Evolutionary conservation across 2,888 invertebrate genomes (phyloP), one percentile per base, ranked within the genome.

Genomic region (Ditula angustiorana): DNA sequence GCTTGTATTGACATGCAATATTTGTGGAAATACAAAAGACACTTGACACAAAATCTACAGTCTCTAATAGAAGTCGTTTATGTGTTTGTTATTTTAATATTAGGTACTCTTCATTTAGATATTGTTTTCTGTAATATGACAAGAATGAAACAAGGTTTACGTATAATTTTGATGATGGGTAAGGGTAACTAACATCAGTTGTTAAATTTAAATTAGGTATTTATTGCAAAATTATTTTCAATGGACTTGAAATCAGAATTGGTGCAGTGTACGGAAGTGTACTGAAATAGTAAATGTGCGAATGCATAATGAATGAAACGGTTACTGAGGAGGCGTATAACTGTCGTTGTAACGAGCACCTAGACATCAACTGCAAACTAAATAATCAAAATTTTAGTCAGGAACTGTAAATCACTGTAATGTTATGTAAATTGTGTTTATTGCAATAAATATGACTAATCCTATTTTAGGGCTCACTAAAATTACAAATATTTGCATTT

Each of bases 251-350:
- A 28, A 49, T 21, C 49, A 26, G 41, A 23, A 19, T 41, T 28
- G 7, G 13, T 5, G 23, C 21, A n/a, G 16, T 37, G 47, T 28
- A 11, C 26, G 19, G 16, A 33, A 41, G 44, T 64, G 24, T 46
- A 50, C 47, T n/a, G 24, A 23, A 52, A 19, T 21, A 23, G 24
- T 21, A 13, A 19, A 56, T 44, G 2, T 24, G 28, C 69, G 16
- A 19, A 13, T 67, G 67, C 70, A 77, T 77, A 68, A 30, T 53
- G 60, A 69, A 74, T 75, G 70, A 62, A 69, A 10, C 59, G 35
- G 21, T 44, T 74, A 77, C 64, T 26, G 69, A 74, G 70, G 71
- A 72, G 80, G 76, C 77, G 81, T 73, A 44, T 57, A 65, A 63
- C 44, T 56, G 55, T n/a, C 50, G 71, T 76, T 77, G 78, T 67